phyloP scores from a whole-genome alignment of 2,888 invertebrate species.

The Mythimna pallens region DNA sequence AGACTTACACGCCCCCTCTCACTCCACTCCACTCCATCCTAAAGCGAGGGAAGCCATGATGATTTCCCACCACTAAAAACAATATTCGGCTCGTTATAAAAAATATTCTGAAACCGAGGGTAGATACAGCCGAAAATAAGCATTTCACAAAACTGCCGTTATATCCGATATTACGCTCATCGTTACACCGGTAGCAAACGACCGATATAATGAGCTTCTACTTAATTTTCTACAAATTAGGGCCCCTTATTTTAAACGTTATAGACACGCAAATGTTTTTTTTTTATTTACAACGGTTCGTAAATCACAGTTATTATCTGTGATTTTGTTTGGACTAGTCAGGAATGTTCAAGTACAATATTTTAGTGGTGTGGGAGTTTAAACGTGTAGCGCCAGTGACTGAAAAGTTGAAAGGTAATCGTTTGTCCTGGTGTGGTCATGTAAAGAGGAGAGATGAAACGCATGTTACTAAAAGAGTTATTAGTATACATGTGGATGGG shows the following conservation, averaged over 20 bases:
- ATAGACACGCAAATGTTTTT: slow-evolving; percentile 22
- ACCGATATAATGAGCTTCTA: slow-evolving; percentile 41
- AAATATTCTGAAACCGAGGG: background rate
- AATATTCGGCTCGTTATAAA: background rate
- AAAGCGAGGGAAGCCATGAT: too few relatives aligned
- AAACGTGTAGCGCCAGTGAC: too few relatives aligned
- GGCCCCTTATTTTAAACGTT: slow-evolving; percentile 37
- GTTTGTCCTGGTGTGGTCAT: too few relatives aligned
- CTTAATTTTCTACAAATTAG: slow-evolving; percentile 44
- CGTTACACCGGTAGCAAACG: slow-evolving; percentile 22
- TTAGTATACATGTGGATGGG: too few relatives aligned
- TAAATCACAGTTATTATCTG: slow-evolving; percentile 1
- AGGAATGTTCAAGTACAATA: too few relatives aligned
- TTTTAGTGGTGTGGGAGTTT: too few relatives aligned
- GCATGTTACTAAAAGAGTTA: too few relatives aligned
- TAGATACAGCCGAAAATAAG: slow-evolving; percentile 9
- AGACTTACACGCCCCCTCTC: too few relatives aligned
- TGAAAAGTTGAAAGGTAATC: too few relatives aligned
- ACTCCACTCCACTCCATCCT: too few relatives aligned
- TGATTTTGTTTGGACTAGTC: background rate
- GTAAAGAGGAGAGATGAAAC: too few relatives aligned
- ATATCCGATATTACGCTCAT: slow-evolving; percentile 42
- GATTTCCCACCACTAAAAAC: background rate
- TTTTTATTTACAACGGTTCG: background rate
- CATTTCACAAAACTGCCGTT: slow-evolving; percentile 32